Evolutionary conservation across 2,113 vertebrate species (phyloP), one percentile per base, ranked within the genome.

Genomic region (Callipepla squamata): DNA sequence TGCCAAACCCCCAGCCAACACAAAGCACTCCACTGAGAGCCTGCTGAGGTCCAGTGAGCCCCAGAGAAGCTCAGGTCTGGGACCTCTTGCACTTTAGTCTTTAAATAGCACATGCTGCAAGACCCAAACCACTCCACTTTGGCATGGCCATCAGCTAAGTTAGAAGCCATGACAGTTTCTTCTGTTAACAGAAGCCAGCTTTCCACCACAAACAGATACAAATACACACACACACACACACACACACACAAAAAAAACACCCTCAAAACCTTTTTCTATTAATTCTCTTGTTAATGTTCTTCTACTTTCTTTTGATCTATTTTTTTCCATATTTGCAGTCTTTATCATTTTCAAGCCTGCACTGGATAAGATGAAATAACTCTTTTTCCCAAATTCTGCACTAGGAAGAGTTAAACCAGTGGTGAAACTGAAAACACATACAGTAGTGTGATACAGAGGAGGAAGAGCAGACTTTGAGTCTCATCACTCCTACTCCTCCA

Each of bases 391-490:
- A 55, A 44, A 70, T 40, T 77, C 68, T 77, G 68, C 85, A 23
- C 36, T 26, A 79, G 32, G 19, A 16, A 32, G 51, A 53, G 55
- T 61, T 65, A 66, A 34, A 62, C 3, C 68, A 28, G 5, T 5
- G 19, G 32, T 8, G 58, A 65, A 55, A 78, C n/a, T 72, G 58
- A 40, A 48, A 78, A 83, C 14, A 16, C 23, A 5, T 0, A 19
- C 4, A 34, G 3, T 26, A 15, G n/a, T 25, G 25, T 45, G 42
- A 10, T 4, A 5, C 34, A 59, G 51, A 70, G 50, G 10, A 63
- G 50, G 30, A 2, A 76, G 25, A n/a, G n/a, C 0, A 32, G 11
- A 30, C 55, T 62, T 26, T 42, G 34, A 61, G n/a, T 13, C 25
- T 30, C 55, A 16, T 16, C 44, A 5, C 47, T 70, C 8, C 48